These are phyloP conservation scores for Acanthisitta chloris DNA, from an alignment of 2,113 vertebrate species.

Conservation along the genomic window DNA sequence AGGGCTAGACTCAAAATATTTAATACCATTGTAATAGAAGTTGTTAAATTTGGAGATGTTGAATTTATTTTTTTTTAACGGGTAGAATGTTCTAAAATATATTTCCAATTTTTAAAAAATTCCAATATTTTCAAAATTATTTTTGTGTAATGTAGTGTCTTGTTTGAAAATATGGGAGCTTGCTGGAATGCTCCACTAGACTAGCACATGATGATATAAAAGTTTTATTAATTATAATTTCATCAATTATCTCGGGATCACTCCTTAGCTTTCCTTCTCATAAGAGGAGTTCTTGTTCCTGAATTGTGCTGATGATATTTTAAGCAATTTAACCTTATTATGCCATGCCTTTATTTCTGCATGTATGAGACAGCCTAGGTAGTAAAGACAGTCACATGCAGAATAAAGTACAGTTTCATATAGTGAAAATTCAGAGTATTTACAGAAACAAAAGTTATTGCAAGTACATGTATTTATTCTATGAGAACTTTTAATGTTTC, in stretches of 20 bases:
- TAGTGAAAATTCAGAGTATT: constrained; percentile 17
- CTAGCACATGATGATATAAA: not conserved
- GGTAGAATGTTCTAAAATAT: not conserved
- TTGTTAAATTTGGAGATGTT: not conserved
- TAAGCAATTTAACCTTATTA: not conserved
- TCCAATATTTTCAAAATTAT: not conserved
- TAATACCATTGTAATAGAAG: not conserved
- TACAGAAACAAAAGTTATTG: not conserved
- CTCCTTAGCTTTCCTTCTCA: not conserved
- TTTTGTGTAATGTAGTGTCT: not conserved
- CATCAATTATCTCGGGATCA: not conserved
- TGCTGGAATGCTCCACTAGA: not conserved
- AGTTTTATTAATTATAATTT: not conserved
- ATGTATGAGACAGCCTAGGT: not conserved
- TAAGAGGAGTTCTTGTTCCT: not conserved
- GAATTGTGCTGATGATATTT: not conserved
- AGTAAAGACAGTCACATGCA: not conserved
- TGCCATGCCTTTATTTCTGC: not conserved
- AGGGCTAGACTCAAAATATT: not conserved
- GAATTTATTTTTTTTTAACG: not conserved
- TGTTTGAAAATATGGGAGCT: not conserved
- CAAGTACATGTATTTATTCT: not conserved
- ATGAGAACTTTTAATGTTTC: not conserved
- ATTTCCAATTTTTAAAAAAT: not conserved
- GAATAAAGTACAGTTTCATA: not conserved